A percentile compares a stretch with the other conserved stretches of the same genome.
These are phyloP conservation scores for Allacma fusca DNA, from an alignment of 2,888 invertebrate species.

Conservation along the genomic window DNA sequence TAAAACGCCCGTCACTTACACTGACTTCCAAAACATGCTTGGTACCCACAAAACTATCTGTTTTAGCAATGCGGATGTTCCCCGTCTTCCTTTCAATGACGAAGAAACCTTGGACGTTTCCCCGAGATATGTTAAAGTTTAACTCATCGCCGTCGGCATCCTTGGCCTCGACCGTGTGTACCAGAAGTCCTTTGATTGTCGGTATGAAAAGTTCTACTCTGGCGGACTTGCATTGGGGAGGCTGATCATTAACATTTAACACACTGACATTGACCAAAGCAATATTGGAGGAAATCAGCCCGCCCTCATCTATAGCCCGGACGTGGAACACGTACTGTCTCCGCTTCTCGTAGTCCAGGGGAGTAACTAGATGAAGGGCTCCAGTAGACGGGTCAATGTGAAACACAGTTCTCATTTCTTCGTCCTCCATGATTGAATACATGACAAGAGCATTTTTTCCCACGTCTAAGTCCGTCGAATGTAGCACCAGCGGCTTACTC, in stretches of 20 bases:
- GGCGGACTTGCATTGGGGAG: conserved; percentile 52
- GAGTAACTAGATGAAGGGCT: conserved; percentile 78
- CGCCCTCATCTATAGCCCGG: conserved; percentile 82
- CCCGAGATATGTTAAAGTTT: conserved; percentile 82
- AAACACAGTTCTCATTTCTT: conserved; percentile 79
- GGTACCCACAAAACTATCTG: conserved; percentile 70
- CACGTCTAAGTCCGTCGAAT: conserved; percentile 84
- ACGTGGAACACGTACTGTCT: conserved; percentile 81
- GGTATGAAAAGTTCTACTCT: conserved; percentile 59
- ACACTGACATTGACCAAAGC: conserved; percentile 82
- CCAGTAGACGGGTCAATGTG: conserved; percentile 88
- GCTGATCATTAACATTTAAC: conserved; percentile 62
- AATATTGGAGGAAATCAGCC: conserved; percentile 78
- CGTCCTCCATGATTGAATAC: conserved; percentile 81
- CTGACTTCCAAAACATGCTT: conserved; percentile 77
- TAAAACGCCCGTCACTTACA: conserved; percentile 85
- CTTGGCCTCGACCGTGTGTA: conserved; percentile 56
- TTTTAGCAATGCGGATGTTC: conserved; percentile 72
- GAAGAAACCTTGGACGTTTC: conserved; percentile 79
- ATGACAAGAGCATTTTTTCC: conserved; percentile 83
- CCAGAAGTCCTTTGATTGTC: conserved; percentile 56
- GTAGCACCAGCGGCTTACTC: conserved; percentile 78
- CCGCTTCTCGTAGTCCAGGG: conserved; percentile 81
- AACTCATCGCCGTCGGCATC: conserved; percentile 64
- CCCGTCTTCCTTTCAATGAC: conserved; percentile 75